phyloP scores from a whole-genome alignment of 2,888 invertebrate genomes.

The Cataglyphis albicans region DNA sequence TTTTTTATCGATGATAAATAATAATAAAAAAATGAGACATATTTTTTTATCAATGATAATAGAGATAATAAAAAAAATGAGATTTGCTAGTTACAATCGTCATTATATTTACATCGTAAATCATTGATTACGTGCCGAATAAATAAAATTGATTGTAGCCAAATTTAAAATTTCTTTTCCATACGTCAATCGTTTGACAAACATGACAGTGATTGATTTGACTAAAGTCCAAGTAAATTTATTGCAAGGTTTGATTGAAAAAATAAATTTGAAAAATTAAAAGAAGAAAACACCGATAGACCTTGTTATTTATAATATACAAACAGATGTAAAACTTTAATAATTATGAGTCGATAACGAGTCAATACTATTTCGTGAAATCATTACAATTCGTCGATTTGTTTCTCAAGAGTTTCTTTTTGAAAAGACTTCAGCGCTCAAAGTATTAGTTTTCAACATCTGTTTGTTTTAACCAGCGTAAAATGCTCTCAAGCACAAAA shows the following conservation, averaged over 20 bases:
- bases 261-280: not conserved
- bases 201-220: slow-evolving; percentile 37
- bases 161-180: not conserved
- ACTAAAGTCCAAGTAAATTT: slow-evolving; percentile 54
- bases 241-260: slow-evolving; percentile 46
- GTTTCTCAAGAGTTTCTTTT: not conserved
- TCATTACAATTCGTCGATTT: not conserved
- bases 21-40: not conserved
- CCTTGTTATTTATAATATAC: not conserved
- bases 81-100: not conserved
- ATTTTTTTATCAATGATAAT: not conserved
- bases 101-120: not conserved
- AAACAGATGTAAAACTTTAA: not conserved
- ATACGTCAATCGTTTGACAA: not conserved
- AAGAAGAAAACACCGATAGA: not conserved
- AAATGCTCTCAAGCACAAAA: slow-evolving; percentile 60
- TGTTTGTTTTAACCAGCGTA: slow-evolving; percentile 52
- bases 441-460: not conserved
- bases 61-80: not conserved
- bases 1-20: not conserved
- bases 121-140: not conserved
- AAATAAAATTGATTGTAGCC: not conserved
- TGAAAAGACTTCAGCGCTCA: not conserved
- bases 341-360: not conserved
- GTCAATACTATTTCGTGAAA: not conserved